Evolutionary conservation across 1,140 invertebrate species (phyloP), one percentile per base, ranked within the genome.

Genomic region (Papilio xuthus): DNA sequence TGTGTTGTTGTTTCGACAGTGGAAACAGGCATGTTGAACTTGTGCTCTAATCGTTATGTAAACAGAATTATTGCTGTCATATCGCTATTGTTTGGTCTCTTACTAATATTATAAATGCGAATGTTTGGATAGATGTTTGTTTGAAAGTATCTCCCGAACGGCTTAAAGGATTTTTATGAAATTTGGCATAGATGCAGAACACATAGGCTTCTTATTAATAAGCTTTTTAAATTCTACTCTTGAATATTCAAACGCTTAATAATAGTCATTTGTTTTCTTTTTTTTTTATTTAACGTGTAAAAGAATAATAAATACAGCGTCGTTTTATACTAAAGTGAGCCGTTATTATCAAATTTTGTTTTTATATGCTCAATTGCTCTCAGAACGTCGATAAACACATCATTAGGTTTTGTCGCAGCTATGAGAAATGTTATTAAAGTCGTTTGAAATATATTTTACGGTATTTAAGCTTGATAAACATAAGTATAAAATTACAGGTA

Each of bases 341-440:
- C 60, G 13, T 32, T 67, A 6, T 28, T 67, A 32, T 67, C 26
- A 67, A 67, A 67, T 67, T 60, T 20, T 12, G 32, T 26, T 26
- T 67, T 67, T 67, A 15, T 60, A 60, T 67, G 13, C 60, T 67
- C 60, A 67, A 67, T 67, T 32, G 60, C 12, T 67, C 60, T 1
- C 26, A 6, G 23, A 67, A 67, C 12, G 23, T 2, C 60, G 2
- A 26, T 32, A 67, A 67, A 32, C 60, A 28, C 60, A 67, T 67
- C 26, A 67, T 28, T 67, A 32, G 26, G 60, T 67, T 67, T 67
- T 67, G 26, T 67, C 60, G 60, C 6, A 67, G 26, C 4, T 13
- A 15, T 15, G 4, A 6, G 26, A 26, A 26, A 32, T 18, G 26
- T 67, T 67, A 26, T 60, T 60, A 60, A 28, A 28, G 60, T 63